phyloP scores from a whole-genome alignment of 1,140 invertebrate species.

The Drosophila hydei region DNA sequence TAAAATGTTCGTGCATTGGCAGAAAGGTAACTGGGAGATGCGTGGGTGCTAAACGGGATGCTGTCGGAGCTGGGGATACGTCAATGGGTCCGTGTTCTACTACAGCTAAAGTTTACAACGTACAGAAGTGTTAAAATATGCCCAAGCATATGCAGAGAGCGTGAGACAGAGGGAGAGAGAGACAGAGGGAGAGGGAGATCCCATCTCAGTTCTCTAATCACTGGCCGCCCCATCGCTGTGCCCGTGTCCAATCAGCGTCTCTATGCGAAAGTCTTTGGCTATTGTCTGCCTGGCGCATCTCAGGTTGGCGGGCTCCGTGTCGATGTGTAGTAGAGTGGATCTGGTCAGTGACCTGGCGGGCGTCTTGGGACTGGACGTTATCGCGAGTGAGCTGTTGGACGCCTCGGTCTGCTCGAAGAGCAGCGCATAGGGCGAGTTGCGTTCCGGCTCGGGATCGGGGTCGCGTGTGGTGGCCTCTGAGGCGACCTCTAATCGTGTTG shows the following conservation, averaged over 20 bases:
- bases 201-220: conserved; percentile 39
- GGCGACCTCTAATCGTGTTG: conserved; percentile 54
- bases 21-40: conserved; percentile 42
- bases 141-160: background rate
- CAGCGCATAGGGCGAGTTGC: conserved; percentile 50
- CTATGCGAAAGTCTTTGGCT: conserved; percentile 83
- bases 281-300: conserved; percentile 59
- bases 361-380: conserved; percentile 65
- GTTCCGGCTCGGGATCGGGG: conserved; percentile 20
- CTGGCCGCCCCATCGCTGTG: conserved; percentile 61
- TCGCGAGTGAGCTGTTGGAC: conserved; percentile 51
- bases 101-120: conserved; percentile 47
- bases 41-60: conserved; percentile 21
- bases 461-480: conserved; percentile 33
- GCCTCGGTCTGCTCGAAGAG: conserved; percentile 66
- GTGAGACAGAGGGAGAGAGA: background rate
- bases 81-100: conserved; percentile 7
- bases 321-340: conserved; percentile 51
- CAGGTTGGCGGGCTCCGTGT: conserved; percentile 49
- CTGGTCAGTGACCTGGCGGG: conserved; percentile 25
- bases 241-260: conserved; percentile 77
- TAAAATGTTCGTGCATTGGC: conserved; percentile 62
- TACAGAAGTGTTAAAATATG: conserved; percentile 61
- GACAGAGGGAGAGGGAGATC: background rate
- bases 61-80: conserved; percentile 22